These are phyloP conservation scores for Drosophila lacicola DNA, from an alignment of 2,888 invertebrate species.

Conservation along the genomic window DNA sequence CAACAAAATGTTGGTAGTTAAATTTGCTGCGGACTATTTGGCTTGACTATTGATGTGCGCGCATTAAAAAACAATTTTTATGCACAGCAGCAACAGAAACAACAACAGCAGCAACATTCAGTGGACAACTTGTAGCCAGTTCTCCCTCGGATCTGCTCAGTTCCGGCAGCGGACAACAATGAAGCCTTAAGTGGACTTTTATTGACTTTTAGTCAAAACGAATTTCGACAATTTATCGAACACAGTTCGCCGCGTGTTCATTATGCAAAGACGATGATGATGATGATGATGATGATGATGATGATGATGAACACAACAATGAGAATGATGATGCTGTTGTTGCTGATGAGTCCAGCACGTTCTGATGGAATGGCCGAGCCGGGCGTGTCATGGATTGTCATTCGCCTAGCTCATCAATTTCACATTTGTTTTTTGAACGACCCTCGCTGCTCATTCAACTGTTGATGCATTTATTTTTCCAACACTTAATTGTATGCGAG, in stretches of 20 bases:
- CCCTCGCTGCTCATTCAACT: conserved; percentile 57
- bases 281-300: conserved; percentile 13
- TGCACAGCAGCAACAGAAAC: conserved; percentile 52
- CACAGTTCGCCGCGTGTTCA: conserved; percentile 72
- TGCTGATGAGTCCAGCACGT: conserved; percentile 43
- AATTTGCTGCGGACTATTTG: conserved; percentile 77
- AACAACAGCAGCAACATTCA: conserved; percentile 30
- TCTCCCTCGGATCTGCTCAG: conserved; percentile 12
- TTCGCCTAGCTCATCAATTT: conserved; percentile 78
- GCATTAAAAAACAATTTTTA: conserved; percentile 81
- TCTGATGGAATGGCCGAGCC: conserved; percentile 15
- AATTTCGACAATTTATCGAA: conserved; percentile 80
- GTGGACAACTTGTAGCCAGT: conserved; percentile 41
- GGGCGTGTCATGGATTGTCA: conserved; percentile 59
- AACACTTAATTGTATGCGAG: conserved; percentile 33
- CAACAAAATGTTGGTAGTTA: conserved; percentile 71
- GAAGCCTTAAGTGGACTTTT: conserved; percentile 80
- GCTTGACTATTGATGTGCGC: conserved; percentile 79
- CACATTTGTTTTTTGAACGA: conserved; percentile 72
- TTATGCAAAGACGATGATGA: conserved; percentile 59
- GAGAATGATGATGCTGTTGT: conserved; percentile 21
- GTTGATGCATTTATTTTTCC: conserved; percentile 64
- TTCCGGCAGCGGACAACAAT: conserved; percentile 65
- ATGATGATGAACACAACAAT: conserved; percentile 7
- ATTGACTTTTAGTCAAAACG: conserved; percentile 81